Evolutionary conservation across 2,888 invertebrate genomes (phyloP), one percentile per base, ranked within the genome.

Genomic region (Acanthosepion esculentum): DNA sequence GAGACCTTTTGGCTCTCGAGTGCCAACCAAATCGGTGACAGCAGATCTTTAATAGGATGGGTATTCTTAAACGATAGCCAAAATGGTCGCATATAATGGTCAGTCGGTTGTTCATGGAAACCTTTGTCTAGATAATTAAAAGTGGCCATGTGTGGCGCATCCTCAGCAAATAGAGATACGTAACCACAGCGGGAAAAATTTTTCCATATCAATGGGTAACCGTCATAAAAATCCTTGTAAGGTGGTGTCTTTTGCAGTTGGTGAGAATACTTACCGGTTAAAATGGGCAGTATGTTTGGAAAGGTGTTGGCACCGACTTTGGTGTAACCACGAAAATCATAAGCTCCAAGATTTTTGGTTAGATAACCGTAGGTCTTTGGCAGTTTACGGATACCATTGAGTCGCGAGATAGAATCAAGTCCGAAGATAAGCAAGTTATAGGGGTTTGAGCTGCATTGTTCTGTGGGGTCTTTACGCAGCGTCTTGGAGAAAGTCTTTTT

Each of bases 301-400:
- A 96, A 96, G 10, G 96, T 96, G 92, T 96, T 96, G 91, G 95
- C 96, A 20, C 95, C 96, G 0, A 96, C 95, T 95, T 96, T 96
- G 94, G 95, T 96, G 59, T 96, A 96, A 10, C 96, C 96, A 95
- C 96, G 95, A 91, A 96, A 95, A 20, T 96, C 95, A 94, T 95
- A 94, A 20, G 95, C 96, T 7, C 95, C 94, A 3, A 96, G 94
- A 48, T 95, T 94, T 50, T 96, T 94, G 18, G 95, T 95, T 15
- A 96, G n/a, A 94, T 96, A 96, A n/a, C 95, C 94, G 55, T 95
- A 95, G 0, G 96, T 96, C 94, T 96, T 96, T 29, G 95, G 96
- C 53, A 96, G 95, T 94, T 95, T 96, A 94, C 96, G 94, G 94
- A 96, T 95, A 6, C 95, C 95, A 50, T 95, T 95, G 64, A 95